phyloP scores from a whole-genome alignment of 2,113 vertebrate species.

The Tragelaphus scriptus region DNA sequence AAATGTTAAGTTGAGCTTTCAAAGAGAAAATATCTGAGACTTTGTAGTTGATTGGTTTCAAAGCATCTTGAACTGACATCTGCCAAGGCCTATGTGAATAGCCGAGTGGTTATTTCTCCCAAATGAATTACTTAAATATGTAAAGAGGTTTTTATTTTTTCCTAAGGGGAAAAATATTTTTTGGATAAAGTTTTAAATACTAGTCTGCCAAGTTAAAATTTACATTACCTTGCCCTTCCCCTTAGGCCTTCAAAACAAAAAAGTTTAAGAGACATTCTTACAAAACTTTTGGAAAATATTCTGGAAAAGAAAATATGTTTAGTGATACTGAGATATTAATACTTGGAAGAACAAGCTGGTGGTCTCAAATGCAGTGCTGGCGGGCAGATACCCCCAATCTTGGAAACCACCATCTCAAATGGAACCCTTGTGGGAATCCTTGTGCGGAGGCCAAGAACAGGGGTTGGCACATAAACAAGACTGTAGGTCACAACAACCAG shows the following conservation, averaged over 20 bases:
- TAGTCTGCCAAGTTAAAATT: slow-evolving; percentile 59
- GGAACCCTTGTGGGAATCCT: slow-evolving; percentile 60
- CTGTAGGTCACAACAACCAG: slow-evolving; percentile 5
- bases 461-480: slow-evolving; percentile 51
- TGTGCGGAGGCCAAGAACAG: slow-evolving; percentile 61
- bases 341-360: slow-evolving; percentile 67
- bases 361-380: slow-evolving; percentile 60
- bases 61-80: background rate
- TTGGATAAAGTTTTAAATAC: slow-evolving; percentile 49
- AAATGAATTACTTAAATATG: slow-evolving; percentile 60
- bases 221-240: slow-evolving; percentile 42
- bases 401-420: slow-evolving; percentile 53
- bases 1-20: slow-evolving; percentile 54
- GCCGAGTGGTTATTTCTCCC: slow-evolving; percentile 16
- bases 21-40: slow-evolving; percentile 47
- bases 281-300: slow-evolving; percentile 65
- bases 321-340: slow-evolving; percentile 60
- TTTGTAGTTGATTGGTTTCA: slow-evolving; percentile 42
- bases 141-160: slow-evolving; percentile 15
- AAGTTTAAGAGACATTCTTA: slow-evolving; percentile 50
- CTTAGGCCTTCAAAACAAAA: slow-evolving; percentile 46
- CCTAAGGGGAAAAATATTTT: slow-evolving; percentile 27
- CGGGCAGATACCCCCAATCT: slow-evolving; percentile 20
- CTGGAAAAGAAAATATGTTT: slow-evolving; percentile 66
- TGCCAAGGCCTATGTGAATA: background rate